Evolutionary conservation across 2,113 vertebrate genomes (phyloP).

Genomic region (Acanthisitta chloris): DNA sequence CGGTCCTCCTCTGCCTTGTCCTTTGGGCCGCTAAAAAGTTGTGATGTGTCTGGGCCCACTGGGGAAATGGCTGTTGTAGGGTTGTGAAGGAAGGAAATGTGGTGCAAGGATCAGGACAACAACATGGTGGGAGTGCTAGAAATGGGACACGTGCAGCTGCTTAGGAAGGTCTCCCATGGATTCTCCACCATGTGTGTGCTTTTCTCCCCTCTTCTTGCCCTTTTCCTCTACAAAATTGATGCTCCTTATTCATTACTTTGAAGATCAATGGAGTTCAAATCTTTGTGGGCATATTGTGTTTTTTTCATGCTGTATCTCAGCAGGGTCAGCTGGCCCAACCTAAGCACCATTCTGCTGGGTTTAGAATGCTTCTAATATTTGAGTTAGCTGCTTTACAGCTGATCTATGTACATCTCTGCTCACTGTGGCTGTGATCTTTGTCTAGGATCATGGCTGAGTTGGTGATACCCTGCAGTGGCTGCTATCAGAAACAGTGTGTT

Average conservation of each 20-base stretch:
- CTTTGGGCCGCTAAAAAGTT: slow-evolving; percentile 28
- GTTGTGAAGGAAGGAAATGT: neutral
- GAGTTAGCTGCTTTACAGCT: neutral
- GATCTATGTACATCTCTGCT: neutral
- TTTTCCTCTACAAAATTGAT: neutral
- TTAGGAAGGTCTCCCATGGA: neutral
- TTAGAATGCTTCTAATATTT: neutral
- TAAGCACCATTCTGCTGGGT: neutral
- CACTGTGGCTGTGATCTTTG: neutral
- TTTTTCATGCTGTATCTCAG: neutral
- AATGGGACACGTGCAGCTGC: neutral
- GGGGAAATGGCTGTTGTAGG: slow-evolving; percentile 21
- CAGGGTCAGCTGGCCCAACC: neutral
- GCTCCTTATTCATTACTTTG: neutral
- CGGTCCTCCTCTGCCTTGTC: slow-evolving; percentile 39
- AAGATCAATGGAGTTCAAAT: neutral
- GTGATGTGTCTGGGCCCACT: slow-evolving; percentile 26
- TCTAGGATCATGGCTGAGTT: neutral
- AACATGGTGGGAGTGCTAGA: neutral
- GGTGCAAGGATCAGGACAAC: neutral
- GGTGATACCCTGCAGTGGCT: neutral
- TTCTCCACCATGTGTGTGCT: neutral
- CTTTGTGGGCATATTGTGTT: neutral
- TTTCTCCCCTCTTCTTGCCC: neutral
- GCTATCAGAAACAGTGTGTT: neutral